These are phyloP conservation scores for Corapipo altera DNA, from an alignment of 2,113 vertebrate genomes.

Conservation along the genomic window DNA sequence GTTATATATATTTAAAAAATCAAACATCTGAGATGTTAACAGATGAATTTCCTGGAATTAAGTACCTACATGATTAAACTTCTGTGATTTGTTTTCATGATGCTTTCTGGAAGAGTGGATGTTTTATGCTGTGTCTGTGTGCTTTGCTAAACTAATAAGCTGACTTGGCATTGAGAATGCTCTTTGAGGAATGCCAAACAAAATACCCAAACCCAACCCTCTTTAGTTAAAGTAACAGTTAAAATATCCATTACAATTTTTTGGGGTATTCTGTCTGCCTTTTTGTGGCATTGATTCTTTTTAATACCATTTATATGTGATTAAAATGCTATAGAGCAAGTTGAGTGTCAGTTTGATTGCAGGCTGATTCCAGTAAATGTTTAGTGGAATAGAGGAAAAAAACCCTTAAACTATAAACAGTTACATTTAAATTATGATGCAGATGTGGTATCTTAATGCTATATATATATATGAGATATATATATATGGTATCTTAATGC, in stretches of 20 bases:
- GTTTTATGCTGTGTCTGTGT: background rate
- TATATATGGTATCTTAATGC: background rate
- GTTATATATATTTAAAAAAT: slow-evolving; percentile 44
- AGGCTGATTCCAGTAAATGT: background rate
- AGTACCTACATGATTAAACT: slow-evolving; percentile 27
- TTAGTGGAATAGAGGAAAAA: background rate
- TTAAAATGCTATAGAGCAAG: background rate
- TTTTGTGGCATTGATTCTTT: background rate
- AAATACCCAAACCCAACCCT: background rate
- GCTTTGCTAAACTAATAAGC: slow-evolving; percentile 19
- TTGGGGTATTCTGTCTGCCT: background rate
- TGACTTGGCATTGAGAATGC: background rate
- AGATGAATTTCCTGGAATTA: slow-evolving; percentile 45
- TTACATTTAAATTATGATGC: background rate
- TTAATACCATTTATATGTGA: background rate
- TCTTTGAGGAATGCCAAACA: background rate
- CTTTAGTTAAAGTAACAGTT: background rate
- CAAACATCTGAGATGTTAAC: slow-evolving; percentile 15
- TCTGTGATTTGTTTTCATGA: slow-evolving; percentile 1
- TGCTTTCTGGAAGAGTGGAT: background rate
- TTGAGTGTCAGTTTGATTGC: background rate
- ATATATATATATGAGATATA: background rate
- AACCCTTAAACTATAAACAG: background rate
- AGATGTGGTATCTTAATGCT: background rate
- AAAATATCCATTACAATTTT: background rate